Percentiles rank a stretch among this genome's conserved stretches.
Evolutionary conservation across 2,888 invertebrate species (phyloP).

Genomic region (Drosophila gaucha): DNA sequence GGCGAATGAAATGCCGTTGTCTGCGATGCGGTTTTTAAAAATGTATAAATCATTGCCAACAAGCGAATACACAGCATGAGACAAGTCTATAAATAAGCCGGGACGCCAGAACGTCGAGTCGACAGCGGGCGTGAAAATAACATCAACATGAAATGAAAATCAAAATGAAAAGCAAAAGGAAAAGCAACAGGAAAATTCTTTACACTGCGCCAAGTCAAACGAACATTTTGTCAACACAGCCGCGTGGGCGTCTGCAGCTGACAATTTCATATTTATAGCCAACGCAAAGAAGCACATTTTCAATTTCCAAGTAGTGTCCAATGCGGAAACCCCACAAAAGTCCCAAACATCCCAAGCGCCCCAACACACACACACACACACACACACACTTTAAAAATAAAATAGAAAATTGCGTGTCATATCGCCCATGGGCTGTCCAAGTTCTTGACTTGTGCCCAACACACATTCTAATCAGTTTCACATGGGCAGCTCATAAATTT

Average conservation of each 20-base stretch:
- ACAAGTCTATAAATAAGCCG: slow-evolving; percentile 82
- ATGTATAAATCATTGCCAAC: slow-evolving; percentile 83
- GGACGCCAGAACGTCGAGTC: slow-evolving; percentile 25
- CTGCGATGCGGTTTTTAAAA: slow-evolving; percentile 77
- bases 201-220: slow-evolving; percentile 3
- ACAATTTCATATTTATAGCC: slow-evolving; percentile 75
- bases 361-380: not conserved
- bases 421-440: slow-evolving; percentile 17
- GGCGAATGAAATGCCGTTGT: slow-evolving; percentile 21
- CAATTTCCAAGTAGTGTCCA: slow-evolving; percentile 40
- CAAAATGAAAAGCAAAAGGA: slow-evolving; percentile 30
- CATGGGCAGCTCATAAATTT: slow-evolving; percentile 75
- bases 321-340: slow-evolving; percentile 47
- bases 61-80: slow-evolving; percentile 81
- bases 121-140: slow-evolving; percentile 66
- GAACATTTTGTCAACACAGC: slow-evolving; percentile 61
- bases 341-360: slow-evolving; percentile 10
- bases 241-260: slow-evolving; percentile 79
- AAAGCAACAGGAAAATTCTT: slow-evolving; percentile 23
- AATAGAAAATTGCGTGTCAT: slow-evolving; percentile 52
- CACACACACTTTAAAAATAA: slow-evolving; percentile 39
- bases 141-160: slow-evolving; percentile 44
- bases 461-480: slow-evolving; percentile 70
- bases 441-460: slow-evolving; percentile 21
- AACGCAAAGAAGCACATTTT: slow-evolving; percentile 26